phyloP scores from a whole-genome alignment of 2,888 invertebrate species.

The Acleris emargana region DNA sequence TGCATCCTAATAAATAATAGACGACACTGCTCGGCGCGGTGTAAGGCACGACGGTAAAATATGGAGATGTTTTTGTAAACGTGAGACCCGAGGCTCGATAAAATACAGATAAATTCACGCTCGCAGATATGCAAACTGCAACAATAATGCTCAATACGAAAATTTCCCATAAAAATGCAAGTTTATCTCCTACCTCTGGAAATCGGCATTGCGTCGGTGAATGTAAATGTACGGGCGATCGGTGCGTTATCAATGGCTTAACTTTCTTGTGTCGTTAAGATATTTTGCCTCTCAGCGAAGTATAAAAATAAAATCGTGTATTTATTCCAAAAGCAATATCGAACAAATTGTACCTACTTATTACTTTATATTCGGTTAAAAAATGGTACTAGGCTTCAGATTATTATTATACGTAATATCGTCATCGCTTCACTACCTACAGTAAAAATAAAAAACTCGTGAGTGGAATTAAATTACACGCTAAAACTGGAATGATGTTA shows the following conservation, averaged over 20 bases:
- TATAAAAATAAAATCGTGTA: too few relatives aligned
- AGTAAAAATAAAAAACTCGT: too few relatives aligned
- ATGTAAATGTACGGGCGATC: constrained; percentile 20
- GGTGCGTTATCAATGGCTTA: constrained; percentile 12
- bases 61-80: constrained; percentile 47
- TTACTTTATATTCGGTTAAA: too few relatives aligned
- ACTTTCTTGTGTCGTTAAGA: neutral
- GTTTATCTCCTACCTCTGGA: constrained; percentile 30
- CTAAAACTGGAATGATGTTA: too few relatives aligned
- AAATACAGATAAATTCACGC: constrained; percentile 48
- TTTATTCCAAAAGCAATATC: too few relatives aligned
- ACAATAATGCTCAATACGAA: constrained; percentile 36
- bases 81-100: constrained; percentile 44
- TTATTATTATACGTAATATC: too few relatives aligned
- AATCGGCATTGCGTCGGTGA: constrained; percentile 19
- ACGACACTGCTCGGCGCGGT: neutral
- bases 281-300: too few relatives aligned
- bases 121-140: constrained; percentile 33
- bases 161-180: constrained; percentile 35
- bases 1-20: constrained; percentile 1
- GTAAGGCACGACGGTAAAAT: constrained; percentile 39
- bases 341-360: too few relatives aligned
- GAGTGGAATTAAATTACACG: too few relatives aligned
- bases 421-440: too few relatives aligned
- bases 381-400: too few relatives aligned